phyloP scores from a whole-genome alignment of 2,888 invertebrate species.

The Sepiola atlantica region DNA sequence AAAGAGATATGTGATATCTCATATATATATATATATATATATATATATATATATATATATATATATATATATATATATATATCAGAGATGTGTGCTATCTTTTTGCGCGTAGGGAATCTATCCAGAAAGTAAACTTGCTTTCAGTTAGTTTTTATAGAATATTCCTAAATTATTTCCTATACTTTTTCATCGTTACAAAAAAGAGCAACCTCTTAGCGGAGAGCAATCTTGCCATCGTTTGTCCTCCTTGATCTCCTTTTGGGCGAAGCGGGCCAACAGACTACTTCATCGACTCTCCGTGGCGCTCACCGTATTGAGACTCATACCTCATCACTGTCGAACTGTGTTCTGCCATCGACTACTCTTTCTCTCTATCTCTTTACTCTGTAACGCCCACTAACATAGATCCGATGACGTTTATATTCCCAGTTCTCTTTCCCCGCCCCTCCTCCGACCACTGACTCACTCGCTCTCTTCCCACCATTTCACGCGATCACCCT shows the following conservation, averaged over 20 bases:
- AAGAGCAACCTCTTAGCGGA: neutral
- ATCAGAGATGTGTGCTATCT: too few species aligned
- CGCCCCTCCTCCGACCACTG: neutral
- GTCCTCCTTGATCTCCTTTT: neutral
- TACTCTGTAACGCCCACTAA: constrained; percentile 11
- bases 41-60: too few species aligned
- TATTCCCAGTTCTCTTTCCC: neutral
- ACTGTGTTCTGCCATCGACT: neutral
- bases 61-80: too few species aligned
- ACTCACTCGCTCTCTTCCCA: neutral
- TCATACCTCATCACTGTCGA: neutral
- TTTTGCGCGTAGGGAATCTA: neutral
- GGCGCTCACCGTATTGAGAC: neutral
- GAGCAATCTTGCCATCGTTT: neutral
- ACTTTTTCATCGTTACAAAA: too few species aligned
- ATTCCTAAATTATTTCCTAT: neutral
- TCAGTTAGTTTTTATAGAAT: neutral
- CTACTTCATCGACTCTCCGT: neutral
- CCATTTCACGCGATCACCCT: neutral
- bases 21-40: too few species aligned
- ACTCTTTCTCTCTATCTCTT: neutral
- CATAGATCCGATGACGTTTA: constrained; percentile 1
- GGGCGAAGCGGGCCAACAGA: neutral
- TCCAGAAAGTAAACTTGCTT: neutral
- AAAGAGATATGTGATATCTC: too few species aligned